phyloP scores from a whole-genome alignment of 2,797 vertebrate species.

The Synanceia verrucosa region DNA sequence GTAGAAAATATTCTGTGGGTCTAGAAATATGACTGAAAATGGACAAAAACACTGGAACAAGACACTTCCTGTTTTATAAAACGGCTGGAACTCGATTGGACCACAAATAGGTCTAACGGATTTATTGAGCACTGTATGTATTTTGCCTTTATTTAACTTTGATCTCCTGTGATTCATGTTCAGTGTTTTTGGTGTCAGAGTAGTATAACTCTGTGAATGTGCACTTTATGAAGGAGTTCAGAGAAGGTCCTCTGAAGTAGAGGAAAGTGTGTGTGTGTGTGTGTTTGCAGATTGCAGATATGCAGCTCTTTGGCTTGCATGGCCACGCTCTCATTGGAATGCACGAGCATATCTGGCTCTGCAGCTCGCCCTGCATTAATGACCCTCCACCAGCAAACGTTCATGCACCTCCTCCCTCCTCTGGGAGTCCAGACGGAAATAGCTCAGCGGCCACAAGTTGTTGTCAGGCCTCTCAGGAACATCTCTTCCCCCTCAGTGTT shows the following conservation, averaged over 20 bases:
- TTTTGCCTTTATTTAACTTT: too few species aligned
- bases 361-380: slow-evolving; percentile 29
- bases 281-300: slow-evolving; percentile 7
- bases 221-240: neutral
- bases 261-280: slow-evolving; percentile 2
- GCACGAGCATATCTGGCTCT: slow-evolving; percentile 35
- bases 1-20: too few species aligned
- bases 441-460: slow-evolving; percentile 44
- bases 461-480: slow-evolving; percentile 34
- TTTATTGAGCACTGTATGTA: too few species aligned
- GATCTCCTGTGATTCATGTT: too few species aligned
- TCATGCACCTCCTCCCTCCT: slow-evolving; percentile 16
- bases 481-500: slow-evolving; percentile 5
- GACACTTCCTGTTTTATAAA: too few species aligned
- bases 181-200: too few species aligned
- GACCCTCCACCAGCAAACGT: neutral
- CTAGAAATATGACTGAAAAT: too few species aligned
- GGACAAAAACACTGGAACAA: too few species aligned
- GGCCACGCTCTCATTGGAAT: slow-evolving; percentile 52
- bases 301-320: slow-evolving; percentile 47
- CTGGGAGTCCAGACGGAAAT: slow-evolving; percentile 47
- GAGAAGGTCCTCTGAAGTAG: neutral
- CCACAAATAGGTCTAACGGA: too few species aligned
- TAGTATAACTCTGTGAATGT: too few species aligned
- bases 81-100: too few species aligned